Percentiles rank a stretch among this genome's conserved stretches.
phyloP scores from a whole-genome alignment of 2,113 vertebrate genomes.

The Phoenicopterus ruber region DNA sequence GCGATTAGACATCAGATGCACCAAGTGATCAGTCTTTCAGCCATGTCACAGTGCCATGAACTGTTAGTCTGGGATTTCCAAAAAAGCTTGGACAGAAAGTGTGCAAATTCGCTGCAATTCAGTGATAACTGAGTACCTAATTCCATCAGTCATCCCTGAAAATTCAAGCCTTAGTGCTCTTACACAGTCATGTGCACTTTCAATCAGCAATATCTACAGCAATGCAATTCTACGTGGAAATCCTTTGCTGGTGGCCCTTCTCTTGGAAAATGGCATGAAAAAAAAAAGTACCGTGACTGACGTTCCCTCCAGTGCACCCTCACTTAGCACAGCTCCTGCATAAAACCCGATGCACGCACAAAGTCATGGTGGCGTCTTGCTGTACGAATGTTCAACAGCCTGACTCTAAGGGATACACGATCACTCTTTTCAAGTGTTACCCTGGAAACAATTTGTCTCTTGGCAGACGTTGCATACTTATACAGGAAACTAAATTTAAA shows the following conservation, averaged over 20 bases:
- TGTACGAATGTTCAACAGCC: not conserved
- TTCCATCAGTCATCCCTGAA: not conserved
- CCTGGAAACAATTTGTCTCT: constrained; percentile 72
- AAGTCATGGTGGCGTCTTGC: not conserved
- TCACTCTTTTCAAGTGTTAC: constrained; percentile 59
- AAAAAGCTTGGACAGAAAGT: not conserved
- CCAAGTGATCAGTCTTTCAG: not conserved
- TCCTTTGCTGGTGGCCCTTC: not conserved
- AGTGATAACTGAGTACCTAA: not conserved
- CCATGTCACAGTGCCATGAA: not conserved
- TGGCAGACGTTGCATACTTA: constrained; percentile 55
- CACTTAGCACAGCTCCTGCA: not conserved
- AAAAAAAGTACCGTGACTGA: not conserved
- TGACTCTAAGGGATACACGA: constrained; percentile 39
- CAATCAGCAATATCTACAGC: not conserved
- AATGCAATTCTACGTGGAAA: not conserved
- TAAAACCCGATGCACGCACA: not conserved
- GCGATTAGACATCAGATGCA: not conserved
- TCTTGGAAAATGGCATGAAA: not conserved
- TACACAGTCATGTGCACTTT: not conserved
- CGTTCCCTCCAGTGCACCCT: not conserved
- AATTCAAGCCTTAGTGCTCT: not conserved
- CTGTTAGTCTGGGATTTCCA: not conserved
- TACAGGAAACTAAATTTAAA: constrained; percentile 71
- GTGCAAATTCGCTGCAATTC: not conserved